phyloP scores from a whole-genome alignment of 2,888 invertebrate genomes.

The Meghimatium bilineatum region DNA sequence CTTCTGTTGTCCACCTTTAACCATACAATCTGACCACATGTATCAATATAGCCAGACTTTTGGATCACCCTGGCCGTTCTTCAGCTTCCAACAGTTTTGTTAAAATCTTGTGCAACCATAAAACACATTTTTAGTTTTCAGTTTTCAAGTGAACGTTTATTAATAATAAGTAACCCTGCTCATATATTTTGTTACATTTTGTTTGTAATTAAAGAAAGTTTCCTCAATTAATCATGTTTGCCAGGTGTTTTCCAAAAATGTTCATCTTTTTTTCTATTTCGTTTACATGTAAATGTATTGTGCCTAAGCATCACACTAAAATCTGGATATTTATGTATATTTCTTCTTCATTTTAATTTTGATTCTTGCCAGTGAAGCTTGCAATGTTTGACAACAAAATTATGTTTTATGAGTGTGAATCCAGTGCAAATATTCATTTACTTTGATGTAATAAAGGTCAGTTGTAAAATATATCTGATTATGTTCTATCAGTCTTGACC shows the following conservation, averaged over 20 bases:
- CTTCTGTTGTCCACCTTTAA: no score
- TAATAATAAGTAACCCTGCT: not conserved
- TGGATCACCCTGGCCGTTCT: no score
- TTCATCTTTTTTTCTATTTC: not conserved
- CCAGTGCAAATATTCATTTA: not conserved
- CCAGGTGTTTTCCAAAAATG: not conserved
- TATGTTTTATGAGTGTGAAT: not conserved
- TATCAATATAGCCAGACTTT: no score
- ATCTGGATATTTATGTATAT: slow-evolving; percentile 3
- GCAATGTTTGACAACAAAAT: not conserved
- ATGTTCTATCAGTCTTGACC: no score
- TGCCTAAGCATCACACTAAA: not conserved
- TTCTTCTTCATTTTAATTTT: not conserved
- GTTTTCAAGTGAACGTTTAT: no score
- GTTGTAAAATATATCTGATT: not conserved
- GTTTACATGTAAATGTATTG: not conserved
- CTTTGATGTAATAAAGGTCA: not conserved
- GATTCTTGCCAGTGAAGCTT: not conserved
- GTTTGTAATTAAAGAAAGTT: not conserved
- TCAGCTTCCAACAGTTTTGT: no score
- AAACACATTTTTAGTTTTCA: no score
- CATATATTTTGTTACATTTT: not conserved
- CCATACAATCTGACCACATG: no score
- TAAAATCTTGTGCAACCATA: no score
- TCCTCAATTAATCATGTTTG: not conserved